phyloP scores from a whole-genome alignment of 2,113 vertebrate species.

The Baryphthengus martii region DNA sequence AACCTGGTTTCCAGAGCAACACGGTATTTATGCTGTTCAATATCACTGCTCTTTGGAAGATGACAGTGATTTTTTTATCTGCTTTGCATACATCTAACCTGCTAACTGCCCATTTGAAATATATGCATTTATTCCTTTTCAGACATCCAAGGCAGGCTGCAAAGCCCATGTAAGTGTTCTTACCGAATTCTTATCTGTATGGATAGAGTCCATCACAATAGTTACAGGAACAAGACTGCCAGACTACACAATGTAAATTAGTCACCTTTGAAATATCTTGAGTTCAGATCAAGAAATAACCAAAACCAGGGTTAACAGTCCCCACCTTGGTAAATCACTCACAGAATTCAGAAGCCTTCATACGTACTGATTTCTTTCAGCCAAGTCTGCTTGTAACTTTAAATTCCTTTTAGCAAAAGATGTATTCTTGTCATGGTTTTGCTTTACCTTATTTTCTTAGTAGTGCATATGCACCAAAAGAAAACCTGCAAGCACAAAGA shows the following conservation, averaged over 20 bases:
- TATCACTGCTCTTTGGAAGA: neutral
- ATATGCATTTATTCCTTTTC: neutral
- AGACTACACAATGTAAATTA: neutral
- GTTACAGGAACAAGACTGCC: neutral
- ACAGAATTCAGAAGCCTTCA: neutral
- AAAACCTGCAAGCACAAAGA: rapidly evolving
- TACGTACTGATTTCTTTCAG: neutral
- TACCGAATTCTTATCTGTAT: neutral
- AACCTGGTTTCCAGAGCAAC: neutral
- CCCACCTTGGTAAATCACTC: neutral
- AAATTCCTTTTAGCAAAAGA: neutral
- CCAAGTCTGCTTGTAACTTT: neutral
- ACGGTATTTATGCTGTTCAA: neutral
- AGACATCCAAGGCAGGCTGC: neutral
- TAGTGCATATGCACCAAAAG: neutral
- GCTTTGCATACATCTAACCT: neutral
- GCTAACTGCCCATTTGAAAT: neutral
- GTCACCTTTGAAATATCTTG: neutral
- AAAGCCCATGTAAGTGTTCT: neutral
- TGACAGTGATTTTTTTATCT: neutral
- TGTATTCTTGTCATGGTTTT: neutral
- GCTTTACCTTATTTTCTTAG: neutral
- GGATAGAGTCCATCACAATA: neutral
- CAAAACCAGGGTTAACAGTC: neutral
- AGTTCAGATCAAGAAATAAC: neutral